A percentile compares a stretch with the other conserved stretches of the same genome.
These are phyloP conservation scores for Dermolepida albohirtum DNA, from an alignment of 2,888 invertebrate species.

Conservation along the genomic window DNA sequence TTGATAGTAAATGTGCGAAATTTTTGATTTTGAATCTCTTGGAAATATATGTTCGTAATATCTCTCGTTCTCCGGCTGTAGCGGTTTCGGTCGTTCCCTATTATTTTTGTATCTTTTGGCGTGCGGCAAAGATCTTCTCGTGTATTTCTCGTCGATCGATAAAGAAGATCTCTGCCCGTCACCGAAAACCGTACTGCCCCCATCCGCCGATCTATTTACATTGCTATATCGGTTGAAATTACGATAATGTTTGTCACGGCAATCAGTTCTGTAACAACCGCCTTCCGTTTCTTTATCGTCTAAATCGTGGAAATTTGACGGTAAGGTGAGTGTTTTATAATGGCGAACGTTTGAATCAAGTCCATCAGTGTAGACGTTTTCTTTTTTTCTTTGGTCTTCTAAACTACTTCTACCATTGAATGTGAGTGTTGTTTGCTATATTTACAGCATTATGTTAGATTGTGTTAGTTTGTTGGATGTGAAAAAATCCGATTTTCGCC, in stretches of 20 bases:
- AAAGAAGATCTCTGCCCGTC: constrained; percentile 52
- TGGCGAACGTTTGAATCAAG: constrained; percentile 54
- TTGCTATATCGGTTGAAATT: constrained; percentile 60
- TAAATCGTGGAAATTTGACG: constrained; percentile 59
- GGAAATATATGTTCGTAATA: constrained; percentile 75
- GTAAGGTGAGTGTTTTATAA: constrained; percentile 54
- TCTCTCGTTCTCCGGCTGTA: constrained; percentile 71
- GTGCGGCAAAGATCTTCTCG: constrained; percentile 50
- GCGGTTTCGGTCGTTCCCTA: constrained; percentile 69
- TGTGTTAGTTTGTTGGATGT: constrained; percentile 59
- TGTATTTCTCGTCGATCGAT: constrained; percentile 52
- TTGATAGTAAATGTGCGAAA: constrained; percentile 60
- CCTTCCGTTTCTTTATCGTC: constrained; percentile 57
- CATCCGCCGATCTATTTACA: constrained; percentile 53
- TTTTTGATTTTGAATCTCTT: constrained; percentile 52
- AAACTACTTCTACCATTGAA: constrained; percentile 65
- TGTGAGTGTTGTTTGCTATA: constrained; percentile 64
- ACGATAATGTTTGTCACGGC: constrained; percentile 54
- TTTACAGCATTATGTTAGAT: constrained; percentile 64
- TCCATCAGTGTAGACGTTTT: constrained; percentile 57
- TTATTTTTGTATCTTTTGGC: constrained; percentile 46
- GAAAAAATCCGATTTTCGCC: constrained; percentile 40
- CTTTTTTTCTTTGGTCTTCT: constrained; percentile 57
- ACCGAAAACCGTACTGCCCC: constrained; percentile 56
- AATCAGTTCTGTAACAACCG: constrained; percentile 49